phyloP scores from a whole-genome alignment of 1,140 invertebrate species.

The Drosophila asahinai region DNA sequence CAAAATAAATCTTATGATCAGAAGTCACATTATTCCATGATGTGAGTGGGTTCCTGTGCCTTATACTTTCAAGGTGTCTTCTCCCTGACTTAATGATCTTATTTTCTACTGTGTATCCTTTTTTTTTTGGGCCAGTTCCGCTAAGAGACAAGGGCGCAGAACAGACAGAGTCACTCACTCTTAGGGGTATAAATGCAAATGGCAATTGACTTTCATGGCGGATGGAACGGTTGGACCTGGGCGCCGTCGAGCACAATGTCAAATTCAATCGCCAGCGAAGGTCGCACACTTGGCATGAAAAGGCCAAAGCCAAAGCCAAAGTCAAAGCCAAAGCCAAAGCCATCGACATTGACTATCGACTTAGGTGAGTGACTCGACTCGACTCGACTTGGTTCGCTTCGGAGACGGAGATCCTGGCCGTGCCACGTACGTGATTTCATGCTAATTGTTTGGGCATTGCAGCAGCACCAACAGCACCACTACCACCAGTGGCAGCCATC shows the following conservation, averaged over 20 bases:
- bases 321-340: constrained; percentile 16
- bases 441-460: constrained; percentile 64
- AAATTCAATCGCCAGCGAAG: constrained; percentile 72
- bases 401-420: constrained; percentile 32
- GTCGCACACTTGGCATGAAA: constrained; percentile 67
- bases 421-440: constrained; percentile 75
- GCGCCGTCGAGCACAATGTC: constrained; percentile 62
- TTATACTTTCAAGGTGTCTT: not conserved
- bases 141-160: constrained; percentile 11
- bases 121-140: constrained; percentile 39
- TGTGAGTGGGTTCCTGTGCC: not conserved
- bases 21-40: too few relatives aligned
- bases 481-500: too few relatives aligned
- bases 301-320: constrained; percentile 62
- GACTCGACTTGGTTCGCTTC: constrained; percentile 8
- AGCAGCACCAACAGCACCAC: constrained; percentile 1
- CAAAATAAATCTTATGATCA: too few relatives aligned
- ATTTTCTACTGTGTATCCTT: constrained; percentile 12
- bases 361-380: constrained; percentile 72
- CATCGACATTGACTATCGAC: constrained; percentile 62
- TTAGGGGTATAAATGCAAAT: constrained; percentile 66
- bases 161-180: constrained; percentile 21
- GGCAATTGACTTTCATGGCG: constrained; percentile 72
- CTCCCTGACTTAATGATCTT: not conserved
- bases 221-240: constrained; percentile 13